phyloP scores from a whole-genome alignment of 2,888 invertebrate species.

The Caenorhabditis japonica region DNA sequence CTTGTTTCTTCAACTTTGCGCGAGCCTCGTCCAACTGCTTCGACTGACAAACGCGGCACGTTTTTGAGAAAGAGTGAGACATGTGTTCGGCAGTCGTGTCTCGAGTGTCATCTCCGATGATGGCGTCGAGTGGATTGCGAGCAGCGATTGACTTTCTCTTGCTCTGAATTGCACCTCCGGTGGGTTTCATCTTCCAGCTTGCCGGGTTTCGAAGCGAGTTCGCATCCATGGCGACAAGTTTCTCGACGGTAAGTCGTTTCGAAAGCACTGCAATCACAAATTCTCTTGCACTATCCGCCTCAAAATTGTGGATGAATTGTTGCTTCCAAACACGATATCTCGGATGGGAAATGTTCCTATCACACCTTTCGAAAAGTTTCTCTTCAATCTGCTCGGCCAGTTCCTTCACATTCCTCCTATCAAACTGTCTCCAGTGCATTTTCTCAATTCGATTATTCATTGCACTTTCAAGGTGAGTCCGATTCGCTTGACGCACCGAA shows the following conservation, averaged over 20 bases:
- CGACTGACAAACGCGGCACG: constrained; percentile 33
- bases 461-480: constrained; percentile 18
- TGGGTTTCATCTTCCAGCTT: constrained; percentile 25
- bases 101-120: constrained; percentile 49
- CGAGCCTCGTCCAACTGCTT: constrained; percentile 34
- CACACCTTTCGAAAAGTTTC: constrained; percentile 19
- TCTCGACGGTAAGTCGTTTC: constrained; percentile 25
- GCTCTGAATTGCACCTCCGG: constrained; percentile 15
- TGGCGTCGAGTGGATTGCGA: constrained; percentile 44
- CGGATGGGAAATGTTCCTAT: constrained; percentile 32
- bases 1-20: constrained; percentile 33
- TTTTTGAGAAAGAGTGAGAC: constrained; percentile 49
- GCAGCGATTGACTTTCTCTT: constrained; percentile 9
- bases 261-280: constrained; percentile 28
- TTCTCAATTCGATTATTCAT: constrained; percentile 9
- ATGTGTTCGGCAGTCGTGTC: constrained; percentile 52
- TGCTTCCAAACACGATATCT: constrained; percentile 40
- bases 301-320: constrained; percentile 39
- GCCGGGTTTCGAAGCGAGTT: constrained; percentile 30
- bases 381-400: constrained; percentile 33
- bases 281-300: constrained; percentile 30
- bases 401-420: constrained; percentile 17
- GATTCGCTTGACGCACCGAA: background rate
- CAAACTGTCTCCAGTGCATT: constrained; percentile 23
- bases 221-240: constrained; percentile 21